Evolutionary conservation across 2,797 vertebrate species (phyloP).

Genomic region (Gallinago solitaria): DNA sequence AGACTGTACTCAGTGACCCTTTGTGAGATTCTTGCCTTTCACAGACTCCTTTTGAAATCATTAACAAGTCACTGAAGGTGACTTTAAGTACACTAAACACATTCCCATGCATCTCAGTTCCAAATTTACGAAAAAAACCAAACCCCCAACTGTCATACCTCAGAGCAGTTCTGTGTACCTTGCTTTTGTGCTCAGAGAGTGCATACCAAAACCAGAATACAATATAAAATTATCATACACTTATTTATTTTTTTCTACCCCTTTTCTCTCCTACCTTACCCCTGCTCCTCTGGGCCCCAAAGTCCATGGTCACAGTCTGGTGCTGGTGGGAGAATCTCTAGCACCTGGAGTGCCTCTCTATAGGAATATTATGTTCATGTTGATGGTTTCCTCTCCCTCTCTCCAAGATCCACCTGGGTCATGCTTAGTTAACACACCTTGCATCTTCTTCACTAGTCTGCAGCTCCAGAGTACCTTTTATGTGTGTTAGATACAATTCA

Average conservation of each 20-base stretch:
- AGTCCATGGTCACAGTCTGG: neutral
- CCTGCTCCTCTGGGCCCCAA: neutral
- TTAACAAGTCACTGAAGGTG: neutral
- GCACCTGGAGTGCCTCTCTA: neutral
- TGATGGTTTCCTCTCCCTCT: neutral
- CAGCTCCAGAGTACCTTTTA: neutral
- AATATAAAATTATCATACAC: neutral
- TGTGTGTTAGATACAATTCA: neutral
- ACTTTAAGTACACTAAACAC: neutral
- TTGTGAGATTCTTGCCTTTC: neutral
- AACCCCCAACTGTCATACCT: neutral
- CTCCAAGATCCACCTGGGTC: neutral
- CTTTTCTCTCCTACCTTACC: fast-evolving
- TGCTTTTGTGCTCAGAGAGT: neutral
- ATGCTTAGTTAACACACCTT: neutral
- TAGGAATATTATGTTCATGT: neutral
- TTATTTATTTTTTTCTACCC: neutral
- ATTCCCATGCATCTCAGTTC: neutral
- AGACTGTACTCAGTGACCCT: neutral
- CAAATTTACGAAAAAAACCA: neutral
- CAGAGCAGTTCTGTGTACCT: neutral
- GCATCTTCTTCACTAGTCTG: neutral
- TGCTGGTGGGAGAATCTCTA: neutral
- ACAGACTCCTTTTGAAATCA: neutral
- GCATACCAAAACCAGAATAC: neutral